These are phyloP conservation scores for Elmis aenea DNA, from an alignment of 2,888 invertebrate genomes.

Conservation along the genomic window DNA sequence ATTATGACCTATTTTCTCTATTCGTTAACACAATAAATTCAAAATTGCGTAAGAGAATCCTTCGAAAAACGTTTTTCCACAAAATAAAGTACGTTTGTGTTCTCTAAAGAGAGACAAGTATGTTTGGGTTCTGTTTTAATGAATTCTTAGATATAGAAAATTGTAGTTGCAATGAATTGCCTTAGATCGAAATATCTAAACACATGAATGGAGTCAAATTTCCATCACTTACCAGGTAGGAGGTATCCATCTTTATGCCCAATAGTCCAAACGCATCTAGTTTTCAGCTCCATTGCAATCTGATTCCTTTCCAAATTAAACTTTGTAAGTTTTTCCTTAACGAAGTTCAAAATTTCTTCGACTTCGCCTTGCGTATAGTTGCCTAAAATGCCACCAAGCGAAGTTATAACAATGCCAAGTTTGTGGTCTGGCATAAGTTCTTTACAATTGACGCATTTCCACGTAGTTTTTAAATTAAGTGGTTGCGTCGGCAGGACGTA, in stretches of 20 bases:
- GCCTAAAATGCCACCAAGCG: constrained; percentile 54
- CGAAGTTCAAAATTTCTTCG: constrained; percentile 53
- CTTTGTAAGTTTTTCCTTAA: constrained; percentile 50
- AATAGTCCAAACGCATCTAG: constrained; percentile 57
- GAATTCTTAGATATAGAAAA: no score
- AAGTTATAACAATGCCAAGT: constrained; percentile 49
- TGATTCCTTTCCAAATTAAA: constrained; percentile 58
- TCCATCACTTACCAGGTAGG: constrained; percentile 56
- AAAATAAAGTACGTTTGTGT: no score
- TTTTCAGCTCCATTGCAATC: constrained; percentile 59
- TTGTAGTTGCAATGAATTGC: no score
- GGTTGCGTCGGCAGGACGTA: constrained; percentile 56
- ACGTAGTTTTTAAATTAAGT: constrained; percentile 48
- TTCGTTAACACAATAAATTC: no score
- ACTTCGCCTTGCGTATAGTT: constrained; percentile 51
- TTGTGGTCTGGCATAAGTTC: constrained; percentile 49
- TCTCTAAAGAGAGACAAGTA: no score
- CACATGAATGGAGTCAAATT: no score
- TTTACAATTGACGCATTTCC: constrained; percentile 58
- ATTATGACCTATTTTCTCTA: no score
- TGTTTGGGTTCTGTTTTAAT: no score
- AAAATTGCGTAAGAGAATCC: no score
- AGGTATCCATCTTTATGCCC: constrained; percentile 53
- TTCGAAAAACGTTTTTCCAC: no score
- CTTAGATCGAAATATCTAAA: no score